Evolutionary conservation across 1,140 invertebrate species (phyloP), one percentile per base, ranked within the genome.

Genomic region (Lerema accius): DNA sequence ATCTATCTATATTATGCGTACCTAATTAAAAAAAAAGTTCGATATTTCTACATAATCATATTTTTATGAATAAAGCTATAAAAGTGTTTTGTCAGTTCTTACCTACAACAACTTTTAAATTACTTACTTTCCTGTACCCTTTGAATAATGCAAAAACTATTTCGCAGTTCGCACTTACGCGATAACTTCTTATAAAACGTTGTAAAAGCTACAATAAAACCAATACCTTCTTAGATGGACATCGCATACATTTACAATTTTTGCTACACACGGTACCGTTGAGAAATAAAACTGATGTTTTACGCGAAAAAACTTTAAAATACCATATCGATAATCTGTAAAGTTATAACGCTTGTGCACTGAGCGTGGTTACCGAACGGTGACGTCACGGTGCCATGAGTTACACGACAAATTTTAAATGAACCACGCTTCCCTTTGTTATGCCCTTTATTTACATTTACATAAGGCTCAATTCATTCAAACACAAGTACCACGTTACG

Each of bases 311-410:
- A 73, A 71, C 59, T 67, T 15, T 10, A 51, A 51, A 28, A 79
- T 64, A 70, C 65, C 69, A 66, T 76, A 70, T 71, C 65, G 73
- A 85, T 81, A 81, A 88, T 83, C 82, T 83, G 83, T 81, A 85
- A 69, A 76, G 76, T 80, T 80, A 78, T 80, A 84, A 76, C 77
- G 71, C 70, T 73, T 82, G 82, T 85, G 71, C 81, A 81, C 58
- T 63, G 66, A 81, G 73, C 84, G 84, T 86, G 82, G 73, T 81
- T 77, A 86, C 79, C 80, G 77, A 79, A 82, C 76, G 70, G 73
- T 86, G 86, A 89, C 86, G 86, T 89, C 80, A 89, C 74, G 86
- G 40, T 81, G 65, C 76, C 79, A 71, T 86, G 80, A 49, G 63
- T 55, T 67, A 62, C 72, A 50, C 63, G 65, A 71, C 81, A 69